A percentile compares a stretch with the other conserved stretches of the same genome.
Evolutionary conservation across 2,888 invertebrate species (phyloP).

Genomic region (Alentia gelatinosa): DNA sequence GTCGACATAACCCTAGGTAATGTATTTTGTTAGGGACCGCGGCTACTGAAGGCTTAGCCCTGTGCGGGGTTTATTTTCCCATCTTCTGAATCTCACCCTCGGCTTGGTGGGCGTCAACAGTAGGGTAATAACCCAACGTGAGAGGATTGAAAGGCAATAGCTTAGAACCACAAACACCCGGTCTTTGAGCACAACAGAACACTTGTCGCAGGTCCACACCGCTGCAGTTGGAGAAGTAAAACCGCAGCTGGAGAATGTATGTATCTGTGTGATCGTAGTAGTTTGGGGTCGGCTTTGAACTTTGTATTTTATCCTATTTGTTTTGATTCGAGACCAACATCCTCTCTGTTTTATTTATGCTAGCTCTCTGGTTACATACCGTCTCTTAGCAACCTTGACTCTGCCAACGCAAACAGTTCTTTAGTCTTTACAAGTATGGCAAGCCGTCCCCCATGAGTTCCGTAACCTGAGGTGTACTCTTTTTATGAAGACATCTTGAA

Average conservation of each 20-base stretch:
- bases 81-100: not conserved
- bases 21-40: not conserved
- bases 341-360: not conserved
- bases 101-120: not conserved
- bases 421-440: too few species aligned
- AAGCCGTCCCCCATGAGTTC: too few species aligned
- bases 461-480: too few species aligned
- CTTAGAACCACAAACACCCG: not conserved
- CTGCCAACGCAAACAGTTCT: too few species aligned
- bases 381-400: too few species aligned
- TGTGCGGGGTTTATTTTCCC: not conserved
- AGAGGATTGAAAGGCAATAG: not conserved
- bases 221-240: not conserved
- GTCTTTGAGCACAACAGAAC: not conserved
- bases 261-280: too few species aligned
- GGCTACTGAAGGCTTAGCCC: not conserved
- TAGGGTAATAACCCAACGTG: not conserved
- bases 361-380: not conserved
- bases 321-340: not conserved
- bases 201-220: not conserved
- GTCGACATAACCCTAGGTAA: not conserved
- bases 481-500: too few species aligned
- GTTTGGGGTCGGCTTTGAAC: not conserved
- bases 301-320: constrained; percentile 1
- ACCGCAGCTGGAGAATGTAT: too few species aligned